Evolutionary conservation across 2,113 vertebrate species (phyloP).

Genomic region (Malurus melanocephalus): DNA sequence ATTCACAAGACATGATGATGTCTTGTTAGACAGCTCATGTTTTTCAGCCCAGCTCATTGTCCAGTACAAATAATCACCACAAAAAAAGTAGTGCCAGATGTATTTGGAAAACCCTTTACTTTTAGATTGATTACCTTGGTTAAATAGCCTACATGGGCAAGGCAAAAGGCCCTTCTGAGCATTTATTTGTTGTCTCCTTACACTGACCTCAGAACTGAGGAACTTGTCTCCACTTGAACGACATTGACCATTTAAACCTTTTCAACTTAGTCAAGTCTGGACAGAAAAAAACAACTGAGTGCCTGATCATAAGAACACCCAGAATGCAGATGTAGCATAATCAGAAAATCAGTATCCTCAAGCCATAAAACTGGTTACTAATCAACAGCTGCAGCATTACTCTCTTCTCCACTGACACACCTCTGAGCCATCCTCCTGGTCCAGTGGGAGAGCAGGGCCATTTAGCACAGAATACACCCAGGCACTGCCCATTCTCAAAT

Average conservation of each 20-base stretch:
- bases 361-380: neutral
- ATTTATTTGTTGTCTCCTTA: neutral
- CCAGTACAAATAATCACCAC: neutral
- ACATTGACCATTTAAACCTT: neutral
- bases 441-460: rapidly evolving
- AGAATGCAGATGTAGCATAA: neutral
- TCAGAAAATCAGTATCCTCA: neutral
- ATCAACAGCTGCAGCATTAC: neutral
- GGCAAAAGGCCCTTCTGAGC: neutral
- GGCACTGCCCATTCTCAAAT: neutral
- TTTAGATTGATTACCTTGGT: neutral
- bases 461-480: neutral
- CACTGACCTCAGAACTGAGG: neutral
- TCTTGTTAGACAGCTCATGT: neutral
- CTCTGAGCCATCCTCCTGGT: neutral
- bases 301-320: neutral
- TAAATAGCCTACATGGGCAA: neutral
- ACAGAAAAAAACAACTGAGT: neutral
- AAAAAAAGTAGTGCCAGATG: neutral
- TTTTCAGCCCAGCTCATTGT: neutral
- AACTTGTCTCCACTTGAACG: neutral
- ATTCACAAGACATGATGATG: neutral
- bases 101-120: neutral
- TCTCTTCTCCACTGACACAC: neutral
- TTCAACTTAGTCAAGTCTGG: neutral